Evolutionary conservation across 30 jellyfish, hydroid and myxozoan species (phyloP), one percentile per base, ranked within the genome.

Genomic region (Nemopilema nomurai): DNA sequence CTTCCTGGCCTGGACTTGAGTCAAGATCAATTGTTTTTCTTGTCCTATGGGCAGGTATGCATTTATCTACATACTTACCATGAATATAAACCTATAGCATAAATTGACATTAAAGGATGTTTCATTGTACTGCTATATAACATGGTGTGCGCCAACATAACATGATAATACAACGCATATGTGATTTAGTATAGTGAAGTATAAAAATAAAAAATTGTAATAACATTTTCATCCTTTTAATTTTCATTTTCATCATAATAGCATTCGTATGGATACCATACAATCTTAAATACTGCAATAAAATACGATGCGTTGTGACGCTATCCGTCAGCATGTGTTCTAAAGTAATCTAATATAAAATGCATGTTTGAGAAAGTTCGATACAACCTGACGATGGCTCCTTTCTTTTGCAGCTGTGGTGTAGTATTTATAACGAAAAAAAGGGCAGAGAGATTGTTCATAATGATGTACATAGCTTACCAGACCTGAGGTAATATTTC

Each of bases 1-100:
- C 86, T 92, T 8, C 98, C 98, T 18, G 98, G 97, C 22, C 51
- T 92, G 16, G 71, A 88, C 21, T 73, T 84, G 27, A 92, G 89
- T 29, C 88, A 85, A 73, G 90, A 87, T 53, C 98, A 92, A 69
- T 69, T 86, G 57, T 87, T 92, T 73, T 92, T 92, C 62, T 85
- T 92, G 32, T 72, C 96, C 8, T 74, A 50, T 76, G 98, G 91
- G 27, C 98, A 92, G 95, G 98, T 92, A 71, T 26, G 20, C 9
- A 69, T 64, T 8, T n/a, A 64, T 64, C 67, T 9, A 51, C 19
- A 19, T 9, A 51, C 19, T 51, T 16, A 9, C 19, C 19, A 9
- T 51, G 67, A 19, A 16, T 51, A 51, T 16, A 51, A 51, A 19
- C 67, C 67, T 51, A 16, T 19, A 16, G 16, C 67, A 9, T 51